These are phyloP conservation scores for Dendrolimus kikuchii DNA, from an alignment of 1,140 invertebrate genomes.

Conservation along the genomic window DNA sequence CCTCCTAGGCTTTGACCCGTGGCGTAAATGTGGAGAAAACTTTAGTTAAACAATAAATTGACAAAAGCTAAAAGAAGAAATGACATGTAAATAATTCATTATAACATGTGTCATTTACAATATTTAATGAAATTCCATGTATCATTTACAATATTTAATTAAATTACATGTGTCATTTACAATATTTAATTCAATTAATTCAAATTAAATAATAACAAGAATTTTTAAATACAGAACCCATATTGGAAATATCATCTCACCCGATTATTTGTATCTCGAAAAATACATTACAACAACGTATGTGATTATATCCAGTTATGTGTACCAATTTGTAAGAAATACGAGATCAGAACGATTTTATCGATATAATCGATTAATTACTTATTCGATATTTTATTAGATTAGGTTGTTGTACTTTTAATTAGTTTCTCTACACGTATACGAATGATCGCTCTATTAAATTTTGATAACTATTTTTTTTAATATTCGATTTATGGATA, in stretches of 20 bases:
- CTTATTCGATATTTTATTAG: slow-evolving; percentile 40
- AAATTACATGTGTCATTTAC: too few species aligned
- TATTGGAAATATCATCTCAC: neutral
- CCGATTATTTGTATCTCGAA: neutral
- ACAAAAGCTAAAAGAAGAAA: too few species aligned
- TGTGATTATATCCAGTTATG: slow-evolving; percentile 9
- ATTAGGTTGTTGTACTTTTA: slow-evolving; percentile 34
- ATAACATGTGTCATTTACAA: too few species aligned
- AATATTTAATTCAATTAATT: too few species aligned
- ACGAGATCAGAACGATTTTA: slow-evolving; percentile 20
- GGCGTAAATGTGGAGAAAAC: too few species aligned
- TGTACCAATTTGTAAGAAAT: slow-evolving; percentile 27
- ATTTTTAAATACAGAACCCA: too few species aligned
- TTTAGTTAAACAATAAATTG: too few species aligned
- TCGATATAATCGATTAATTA: slow-evolving; percentile 2
- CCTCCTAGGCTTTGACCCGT: too few species aligned
- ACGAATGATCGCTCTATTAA: slow-evolving; percentile 19
- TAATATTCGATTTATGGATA: slow-evolving; percentile 1
- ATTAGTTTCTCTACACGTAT: slow-evolving; percentile 30
- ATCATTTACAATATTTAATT: too few species aligned
- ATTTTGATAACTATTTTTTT: slow-evolving; percentile 5
- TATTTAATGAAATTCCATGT: too few species aligned
- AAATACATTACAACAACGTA: slow-evolving; percentile 3
- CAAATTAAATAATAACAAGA: too few species aligned
- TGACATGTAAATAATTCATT: too few species aligned